Base-by-base conservation (phyloP, 1,140 invertebrate species). In the Drosophila jambulina region DNA sequence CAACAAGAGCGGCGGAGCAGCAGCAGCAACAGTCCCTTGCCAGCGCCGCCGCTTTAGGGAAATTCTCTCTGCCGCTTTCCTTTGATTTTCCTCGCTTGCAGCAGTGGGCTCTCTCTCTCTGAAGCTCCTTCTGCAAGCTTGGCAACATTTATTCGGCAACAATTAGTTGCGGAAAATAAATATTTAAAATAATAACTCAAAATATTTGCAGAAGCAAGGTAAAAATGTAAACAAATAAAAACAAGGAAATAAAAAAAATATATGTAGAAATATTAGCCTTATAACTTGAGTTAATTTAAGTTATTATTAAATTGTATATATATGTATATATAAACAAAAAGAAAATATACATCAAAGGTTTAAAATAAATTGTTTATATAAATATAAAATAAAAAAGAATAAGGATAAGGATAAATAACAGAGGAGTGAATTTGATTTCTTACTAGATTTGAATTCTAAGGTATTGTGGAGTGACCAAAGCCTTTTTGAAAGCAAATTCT, bases 101-200 rank as follows among this genome's bases (percentile, higher is more conserved):
- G 80, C 63, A 27, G n/a, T 7, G 3, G 8, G 12, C 21, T 27
- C 45, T 29, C 56, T 38, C 51, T 60, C 45, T 25, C 45, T 23
- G 15, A 46, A 25, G 7, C 2, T 58, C 23, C 25, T n/a, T 15
- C 57, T 49, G 43, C 34, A 29, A 23, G 23, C 21, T 46, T 49
- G 19, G 80, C 78, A 80, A 80, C 78, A 76, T 64, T 32, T 63
- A 3, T 5, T 54, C 61, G 32, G 60, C 79, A 81, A 80, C 78
- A 84, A 72, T 40, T 60, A 4, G 9, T 7, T 29, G 21, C 0
- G 25, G 32, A 32, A 21, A 15, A n/a, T 25, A 27, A 51, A 8
- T 15, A 19, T 21, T 15, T 15, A 1, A 34, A 21, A 8, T 21
- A 15, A 15, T 15, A 21, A 15, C 8, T 49, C 0, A 10, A 10